Percentiles rank a stretch among this genome's conserved stretches.
Evolutionary conservation across 64 coral and sea anemone species (phyloP).

Genomic region (Trachythela sp.): DNA sequence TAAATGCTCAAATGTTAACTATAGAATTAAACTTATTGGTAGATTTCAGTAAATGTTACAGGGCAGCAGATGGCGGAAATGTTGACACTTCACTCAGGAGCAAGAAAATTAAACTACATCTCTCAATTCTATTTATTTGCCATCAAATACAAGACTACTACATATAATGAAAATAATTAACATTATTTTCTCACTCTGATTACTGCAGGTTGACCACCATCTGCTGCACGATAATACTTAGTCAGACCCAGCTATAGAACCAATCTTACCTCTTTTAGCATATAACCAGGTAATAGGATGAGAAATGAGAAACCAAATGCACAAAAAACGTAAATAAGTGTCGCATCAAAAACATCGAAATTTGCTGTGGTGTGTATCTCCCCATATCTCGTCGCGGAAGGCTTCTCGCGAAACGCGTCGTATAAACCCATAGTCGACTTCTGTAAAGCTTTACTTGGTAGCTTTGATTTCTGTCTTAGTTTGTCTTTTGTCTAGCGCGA

Average conservation of each 20-base stretch:
- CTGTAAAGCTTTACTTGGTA: not conserved
- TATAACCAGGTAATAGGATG: not conserved
- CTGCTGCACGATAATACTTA: not conserved
- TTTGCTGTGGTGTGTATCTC: not conserved
- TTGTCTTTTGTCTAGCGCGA: not conserved
- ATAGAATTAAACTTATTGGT: too few relatives aligned
- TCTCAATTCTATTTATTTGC: too few relatives aligned
- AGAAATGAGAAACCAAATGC: slow-evolving; percentile 2
- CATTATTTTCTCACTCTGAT: too few relatives aligned
- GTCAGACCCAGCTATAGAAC: too few relatives aligned
- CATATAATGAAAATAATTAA: too few relatives aligned
- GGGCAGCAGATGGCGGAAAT: too few relatives aligned
- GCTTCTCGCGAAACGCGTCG: not conserved
- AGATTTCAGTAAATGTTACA: too few relatives aligned
- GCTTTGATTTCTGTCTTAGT: not conserved
- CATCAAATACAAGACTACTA: too few relatives aligned
- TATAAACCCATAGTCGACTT: not conserved
- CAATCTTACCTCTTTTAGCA: not conserved
- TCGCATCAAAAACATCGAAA: not conserved
- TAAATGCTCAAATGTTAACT: too few relatives aligned
- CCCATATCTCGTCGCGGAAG: not conserved
- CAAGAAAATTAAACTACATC: too few relatives aligned
- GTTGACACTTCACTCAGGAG: too few relatives aligned
- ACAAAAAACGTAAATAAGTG: not conserved
- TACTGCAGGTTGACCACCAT: too few relatives aligned